These are phyloP conservation scores for Laterallus jamaicensis DNA, from an alignment of 2,113 vertebrate genomes.

Conservation along the genomic window DNA sequence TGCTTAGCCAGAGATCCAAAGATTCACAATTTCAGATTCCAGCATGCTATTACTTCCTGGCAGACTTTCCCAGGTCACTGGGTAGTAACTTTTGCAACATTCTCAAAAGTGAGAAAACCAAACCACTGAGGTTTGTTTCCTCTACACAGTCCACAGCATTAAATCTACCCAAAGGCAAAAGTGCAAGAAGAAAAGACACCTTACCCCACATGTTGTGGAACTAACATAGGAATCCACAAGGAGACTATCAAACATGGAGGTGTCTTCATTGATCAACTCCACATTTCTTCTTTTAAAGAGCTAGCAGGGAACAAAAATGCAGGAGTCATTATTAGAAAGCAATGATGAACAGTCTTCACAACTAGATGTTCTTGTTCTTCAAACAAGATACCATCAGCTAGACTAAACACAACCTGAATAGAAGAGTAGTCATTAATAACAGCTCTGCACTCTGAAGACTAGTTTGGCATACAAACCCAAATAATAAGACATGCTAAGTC, in stretches of 20 bases:
- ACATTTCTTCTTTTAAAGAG: constrained; percentile 98
- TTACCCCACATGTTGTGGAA: constrained; percentile 84
- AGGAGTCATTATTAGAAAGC: background rate
- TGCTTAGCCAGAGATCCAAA: background rate
- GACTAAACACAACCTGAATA: background rate
- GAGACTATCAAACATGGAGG: constrained; percentile 89
- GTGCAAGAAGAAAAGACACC: background rate
- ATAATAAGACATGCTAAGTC: background rate
- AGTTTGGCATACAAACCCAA: background rate
- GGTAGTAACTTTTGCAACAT: background rate
- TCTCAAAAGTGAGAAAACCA: background rate
- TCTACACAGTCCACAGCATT: background rate
- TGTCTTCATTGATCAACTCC: constrained; percentile 90
- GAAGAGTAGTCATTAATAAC: background rate
- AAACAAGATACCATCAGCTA: background rate
- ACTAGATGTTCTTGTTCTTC: background rate
- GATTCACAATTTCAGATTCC: background rate
- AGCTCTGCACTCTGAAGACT: background rate
- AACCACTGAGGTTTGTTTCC: background rate
- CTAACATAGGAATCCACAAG: constrained; percentile 89
- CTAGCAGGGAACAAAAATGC: constrained; percentile 66
- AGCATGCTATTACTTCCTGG: background rate
- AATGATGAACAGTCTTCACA: background rate
- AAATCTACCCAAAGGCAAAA: too few species aligned
- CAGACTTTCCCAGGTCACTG: background rate